Evolutionary conservation across 2,797 vertebrate species (phyloP).

Genomic region (Enteromius argenteus): DNA sequence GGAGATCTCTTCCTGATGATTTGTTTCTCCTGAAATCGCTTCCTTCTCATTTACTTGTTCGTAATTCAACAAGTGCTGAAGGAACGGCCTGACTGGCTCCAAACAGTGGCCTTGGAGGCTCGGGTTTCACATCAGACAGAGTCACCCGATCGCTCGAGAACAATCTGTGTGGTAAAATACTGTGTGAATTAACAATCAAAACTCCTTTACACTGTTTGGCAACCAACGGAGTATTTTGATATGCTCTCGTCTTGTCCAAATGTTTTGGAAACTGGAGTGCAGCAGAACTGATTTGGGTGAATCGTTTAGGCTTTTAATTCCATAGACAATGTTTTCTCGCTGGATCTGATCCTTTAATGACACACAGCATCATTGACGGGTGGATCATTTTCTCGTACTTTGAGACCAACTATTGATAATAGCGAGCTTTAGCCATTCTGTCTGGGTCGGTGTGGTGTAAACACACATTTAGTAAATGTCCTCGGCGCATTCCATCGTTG

Average conservation of each 20-base stretch:
- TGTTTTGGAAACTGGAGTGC: neutral
- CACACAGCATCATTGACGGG: neutral
- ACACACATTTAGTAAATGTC: conserved; percentile 15
- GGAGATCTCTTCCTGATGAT: conserved; percentile 28
- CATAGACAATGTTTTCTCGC: conserved; percentile 1
- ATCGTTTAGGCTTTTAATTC: neutral
- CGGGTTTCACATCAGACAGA: conserved; percentile 70
- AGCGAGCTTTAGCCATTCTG: neutral
- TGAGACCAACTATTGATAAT: conserved; percentile 50
- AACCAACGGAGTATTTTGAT: neutral
- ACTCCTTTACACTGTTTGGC: conserved; percentile 8
- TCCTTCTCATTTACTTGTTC: conserved; percentile 1
- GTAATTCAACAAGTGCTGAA: conserved; percentile 29
- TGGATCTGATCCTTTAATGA: conserved; percentile 18
- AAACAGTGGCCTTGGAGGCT: conserved; percentile 28
- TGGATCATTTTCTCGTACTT: conserved; percentile 23
- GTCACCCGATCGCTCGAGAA: conserved; percentile 75
- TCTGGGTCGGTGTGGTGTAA: conserved; percentile 30
- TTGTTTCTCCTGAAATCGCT: conserved; percentile 29
- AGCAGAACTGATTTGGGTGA: neutral
- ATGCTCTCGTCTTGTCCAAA: neutral
- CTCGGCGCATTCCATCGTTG: neutral
- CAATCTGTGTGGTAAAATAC: conserved; percentile 63
- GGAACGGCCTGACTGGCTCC: conserved; percentile 62
- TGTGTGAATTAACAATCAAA: conserved; percentile 17